These are phyloP conservation scores for Gracilinanus agilis DNA, from an alignment of 2,113 vertebrate genomes.

Conservation along the genomic window DNA sequence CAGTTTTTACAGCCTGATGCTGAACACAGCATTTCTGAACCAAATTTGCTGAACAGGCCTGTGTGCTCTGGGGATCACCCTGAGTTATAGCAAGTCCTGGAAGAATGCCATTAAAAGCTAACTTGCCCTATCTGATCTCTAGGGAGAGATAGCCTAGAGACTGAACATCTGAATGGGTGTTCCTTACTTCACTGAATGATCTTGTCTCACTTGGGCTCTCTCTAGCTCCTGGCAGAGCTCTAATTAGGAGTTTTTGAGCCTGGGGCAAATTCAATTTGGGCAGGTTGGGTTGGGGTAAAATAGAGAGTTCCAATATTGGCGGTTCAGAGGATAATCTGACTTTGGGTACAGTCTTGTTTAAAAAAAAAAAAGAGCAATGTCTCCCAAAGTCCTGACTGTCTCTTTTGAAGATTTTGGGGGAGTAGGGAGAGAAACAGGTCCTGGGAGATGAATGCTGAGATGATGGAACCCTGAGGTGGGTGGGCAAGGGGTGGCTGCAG, in stretches of 20 bases:
- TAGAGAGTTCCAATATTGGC: not conserved
- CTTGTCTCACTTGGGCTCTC: not conserved
- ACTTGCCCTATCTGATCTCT: not conserved
- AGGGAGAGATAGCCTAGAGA: not conserved
- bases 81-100: slow-evolving; percentile 14
- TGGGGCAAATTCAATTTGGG: not conserved
- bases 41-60: slow-evolving; percentile 14
- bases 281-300: not conserved
- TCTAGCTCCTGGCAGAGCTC: not conserved
- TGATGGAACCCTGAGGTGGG: not conserved
- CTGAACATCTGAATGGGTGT: slow-evolving; percentile 8
- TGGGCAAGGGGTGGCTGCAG: not conserved
- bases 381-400: not conserved
- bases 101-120: not conserved
- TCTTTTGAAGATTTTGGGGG: not conserved
- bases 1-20: not conserved
- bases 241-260: not conserved
- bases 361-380: not conserved
- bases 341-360: not conserved
- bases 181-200: not conserved
- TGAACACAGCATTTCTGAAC: slow-evolving; percentile 5
- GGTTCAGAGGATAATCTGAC: not conserved
- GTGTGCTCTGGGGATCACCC: slow-evolving; percentile 10
- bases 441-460: not conserved
- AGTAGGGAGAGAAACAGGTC: no score